Conservation (phyloP, 2,113 vertebrate genomes). For the Scomber scombrus region DNA sequence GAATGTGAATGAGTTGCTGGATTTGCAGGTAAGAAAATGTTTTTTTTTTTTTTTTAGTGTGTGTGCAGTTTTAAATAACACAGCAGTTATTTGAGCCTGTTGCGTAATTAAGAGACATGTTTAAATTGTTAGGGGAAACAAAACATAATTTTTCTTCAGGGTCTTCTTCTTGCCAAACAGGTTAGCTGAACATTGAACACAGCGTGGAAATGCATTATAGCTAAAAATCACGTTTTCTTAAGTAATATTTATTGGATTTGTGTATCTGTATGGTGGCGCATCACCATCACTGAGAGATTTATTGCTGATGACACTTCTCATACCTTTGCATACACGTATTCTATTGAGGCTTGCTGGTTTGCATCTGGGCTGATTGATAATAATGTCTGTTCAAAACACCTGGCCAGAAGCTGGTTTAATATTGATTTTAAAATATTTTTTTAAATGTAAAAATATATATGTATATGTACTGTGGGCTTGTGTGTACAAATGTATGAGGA, state of each 20-base stretch:
- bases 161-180: not conserved
- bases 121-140: not conserved
- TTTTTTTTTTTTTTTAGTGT: not conserved
- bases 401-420: not conserved
- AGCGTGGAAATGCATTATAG: not conserved
- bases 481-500: not conserved
- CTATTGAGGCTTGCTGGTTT: too few species aligned
- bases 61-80: not conserved
- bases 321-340: too few species aligned
- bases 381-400: not conserved
- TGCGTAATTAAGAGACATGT: not conserved
- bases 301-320: too few species aligned
- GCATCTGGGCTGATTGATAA: too few species aligned
- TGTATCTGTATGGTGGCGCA: too few species aligned
- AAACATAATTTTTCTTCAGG: too few species aligned
- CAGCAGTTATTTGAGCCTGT: not conserved
- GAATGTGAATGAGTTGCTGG: conserved; percentile 76
- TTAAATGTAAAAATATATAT: too few species aligned
- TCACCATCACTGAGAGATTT: too few species aligned
- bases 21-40: conserved; percentile 84
- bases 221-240: not conserved
- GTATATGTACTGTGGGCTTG: not conserved
- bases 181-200: not conserved
- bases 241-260: too few species aligned
- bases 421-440: too few species aligned